Percentiles rank a stretch among this genome's conserved stretches.
These are phyloP conservation scores for Cuculus canorus DNA, from an alignment of 2,797 vertebrate species.

Conservation along the genomic window DNA sequence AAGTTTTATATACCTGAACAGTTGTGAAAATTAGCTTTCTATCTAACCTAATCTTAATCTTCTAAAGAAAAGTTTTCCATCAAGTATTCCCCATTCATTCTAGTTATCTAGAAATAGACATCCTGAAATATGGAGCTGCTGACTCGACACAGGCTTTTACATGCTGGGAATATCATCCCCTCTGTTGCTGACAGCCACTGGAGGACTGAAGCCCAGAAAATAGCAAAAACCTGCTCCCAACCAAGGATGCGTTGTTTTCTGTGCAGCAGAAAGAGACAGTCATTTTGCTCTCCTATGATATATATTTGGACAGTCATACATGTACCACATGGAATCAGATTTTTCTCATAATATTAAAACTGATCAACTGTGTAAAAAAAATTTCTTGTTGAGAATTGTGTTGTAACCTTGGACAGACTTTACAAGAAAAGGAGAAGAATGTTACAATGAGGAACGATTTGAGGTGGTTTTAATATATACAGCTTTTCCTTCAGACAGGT, in stretches of 20 bases:
- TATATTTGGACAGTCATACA: background rate
- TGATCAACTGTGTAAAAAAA: background rate
- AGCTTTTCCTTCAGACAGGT: background rate
- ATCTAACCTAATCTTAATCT: background rate
- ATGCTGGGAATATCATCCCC: background rate
- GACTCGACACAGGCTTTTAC: background rate
- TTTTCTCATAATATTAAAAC: background rate
- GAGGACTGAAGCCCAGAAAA: background rate
- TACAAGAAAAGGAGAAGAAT: background rate
- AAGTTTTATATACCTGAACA: background rate
- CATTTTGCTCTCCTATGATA: background rate
- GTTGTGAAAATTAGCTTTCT: background rate
- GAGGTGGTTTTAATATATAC: background rate
- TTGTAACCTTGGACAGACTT: background rate
- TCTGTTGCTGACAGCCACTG: background rate
- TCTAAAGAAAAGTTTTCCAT: background rate
- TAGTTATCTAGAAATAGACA: background rate
- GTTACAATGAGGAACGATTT: background rate
- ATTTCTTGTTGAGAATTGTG: background rate
- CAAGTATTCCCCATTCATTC: background rate
- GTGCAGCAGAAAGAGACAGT: background rate
- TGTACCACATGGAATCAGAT: background rate
- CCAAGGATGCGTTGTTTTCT: background rate
- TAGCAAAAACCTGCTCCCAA: background rate
- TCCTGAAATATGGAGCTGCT: background rate